Conservation (phyloP, 2,888 invertebrate genomes). For the Asteroscopus sphinx region DNA sequence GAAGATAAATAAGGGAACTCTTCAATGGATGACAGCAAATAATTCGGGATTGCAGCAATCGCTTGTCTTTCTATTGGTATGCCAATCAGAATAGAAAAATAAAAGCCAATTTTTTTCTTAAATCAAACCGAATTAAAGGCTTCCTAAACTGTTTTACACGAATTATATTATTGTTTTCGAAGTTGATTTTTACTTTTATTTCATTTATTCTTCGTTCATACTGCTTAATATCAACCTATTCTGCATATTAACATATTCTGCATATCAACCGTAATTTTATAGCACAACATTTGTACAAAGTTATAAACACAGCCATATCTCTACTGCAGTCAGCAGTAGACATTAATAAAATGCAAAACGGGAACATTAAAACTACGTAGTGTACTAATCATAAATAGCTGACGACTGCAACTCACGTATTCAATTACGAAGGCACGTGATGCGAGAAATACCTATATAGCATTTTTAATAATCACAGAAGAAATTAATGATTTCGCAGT, state of each 20-base stretch:
- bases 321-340: conserved; percentile 46
- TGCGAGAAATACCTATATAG: conserved; percentile 58
- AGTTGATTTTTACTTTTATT: too few species aligned
- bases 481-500: conserved; percentile 34
- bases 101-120: too few species aligned
- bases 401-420: conserved; percentile 74
- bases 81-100: too few species aligned
- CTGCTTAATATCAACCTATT: too few species aligned
- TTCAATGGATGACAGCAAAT: too few species aligned
- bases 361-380: conserved; percentile 65
- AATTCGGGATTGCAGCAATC: too few species aligned
- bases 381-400: conserved; percentile 68
- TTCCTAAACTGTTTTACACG: too few species aligned
- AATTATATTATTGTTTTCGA: too few species aligned
- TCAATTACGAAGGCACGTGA: conserved; percentile 71
- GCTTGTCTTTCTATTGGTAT: too few species aligned
- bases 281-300: conserved; percentile 13
- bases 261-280: conserved; percentile 5
- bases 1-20: too few species aligned
- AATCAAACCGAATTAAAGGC: too few species aligned
- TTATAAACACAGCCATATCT: conserved; percentile 37
- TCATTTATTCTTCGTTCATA: too few species aligned
- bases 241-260: not conserved
- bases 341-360: conserved; percentile 81
- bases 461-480: conserved; percentile 53